phyloP scores from a whole-genome alignment of 2,113 vertebrate genomes.

The Galemys pyrenaicus region DNA sequence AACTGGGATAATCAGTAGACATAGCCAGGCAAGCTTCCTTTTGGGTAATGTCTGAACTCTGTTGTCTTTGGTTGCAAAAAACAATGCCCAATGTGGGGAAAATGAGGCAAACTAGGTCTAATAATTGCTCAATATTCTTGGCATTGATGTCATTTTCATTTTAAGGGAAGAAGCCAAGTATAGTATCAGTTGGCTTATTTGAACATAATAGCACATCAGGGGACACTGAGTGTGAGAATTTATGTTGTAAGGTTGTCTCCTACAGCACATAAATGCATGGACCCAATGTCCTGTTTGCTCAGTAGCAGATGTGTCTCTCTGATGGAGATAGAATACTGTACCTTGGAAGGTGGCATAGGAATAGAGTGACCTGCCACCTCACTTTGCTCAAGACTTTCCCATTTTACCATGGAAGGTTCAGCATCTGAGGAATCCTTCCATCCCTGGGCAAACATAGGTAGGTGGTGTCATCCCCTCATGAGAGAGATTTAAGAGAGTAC shows the following conservation, averaged over 20 bases:
- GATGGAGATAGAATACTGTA: background rate
- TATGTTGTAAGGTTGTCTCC: background rate
- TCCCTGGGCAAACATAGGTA: background rate
- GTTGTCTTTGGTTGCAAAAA: background rate
- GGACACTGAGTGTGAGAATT: background rate
- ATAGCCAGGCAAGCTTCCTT: background rate
- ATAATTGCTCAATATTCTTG: background rate
- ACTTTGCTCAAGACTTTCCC: background rate
- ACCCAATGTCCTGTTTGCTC: background rate
- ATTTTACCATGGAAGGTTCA: too few species aligned
- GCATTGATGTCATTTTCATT: background rate
- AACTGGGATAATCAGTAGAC: rapidly evolving
- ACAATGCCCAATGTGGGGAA: background rate
- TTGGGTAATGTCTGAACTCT: background rate
- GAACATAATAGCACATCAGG: background rate
- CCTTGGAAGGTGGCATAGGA: background rate
- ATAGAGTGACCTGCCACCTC: rapidly evolving
- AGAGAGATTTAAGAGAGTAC: background rate
- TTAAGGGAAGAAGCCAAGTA: background rate
- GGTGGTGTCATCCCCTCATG: background rate
- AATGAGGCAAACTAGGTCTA: background rate
- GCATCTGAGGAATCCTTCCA: rapidly evolving
- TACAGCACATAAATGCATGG: background rate
- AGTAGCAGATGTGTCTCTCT: background rate
- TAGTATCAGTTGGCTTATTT: background rate